A percentile compares a stretch with the other conserved stretches of the same genome.
phyloP scores from a whole-genome alignment of 2,888 invertebrate genomes.

The Caenorhabditis sp. region DNA sequence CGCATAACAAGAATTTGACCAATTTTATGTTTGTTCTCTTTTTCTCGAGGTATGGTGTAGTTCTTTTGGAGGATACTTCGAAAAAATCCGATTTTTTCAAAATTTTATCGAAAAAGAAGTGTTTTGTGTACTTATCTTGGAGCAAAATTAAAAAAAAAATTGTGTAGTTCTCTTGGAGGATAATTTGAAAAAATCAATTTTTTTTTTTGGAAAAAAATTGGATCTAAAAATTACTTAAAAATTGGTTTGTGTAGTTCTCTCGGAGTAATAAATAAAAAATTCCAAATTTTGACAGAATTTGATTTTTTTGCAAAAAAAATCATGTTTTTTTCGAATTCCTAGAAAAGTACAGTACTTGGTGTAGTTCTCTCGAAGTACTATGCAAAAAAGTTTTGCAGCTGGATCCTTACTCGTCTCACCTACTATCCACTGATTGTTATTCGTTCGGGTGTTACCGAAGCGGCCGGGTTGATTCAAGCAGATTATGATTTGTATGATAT shows the following conservation, averaged over 20 bases:
- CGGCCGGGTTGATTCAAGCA: slow-evolving; percentile 62
- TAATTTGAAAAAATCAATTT: not conserved
- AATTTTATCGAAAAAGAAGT: not conserved
- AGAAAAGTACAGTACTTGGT: no score
- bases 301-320: no score
- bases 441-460: slow-evolving; percentile 60
- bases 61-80: no score
- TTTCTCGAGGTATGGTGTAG: slow-evolving; percentile 42
- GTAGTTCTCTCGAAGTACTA: no score
- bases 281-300: no score
- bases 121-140: slow-evolving; percentile 14
- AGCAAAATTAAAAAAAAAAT: no score
- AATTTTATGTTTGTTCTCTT: slow-evolving; percentile 62
- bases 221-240: not conserved
- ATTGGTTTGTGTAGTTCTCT: not conserved
- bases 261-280: no score
- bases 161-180: no score
- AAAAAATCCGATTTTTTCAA: not conserved
- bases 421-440: slow-evolving; percentile 65
- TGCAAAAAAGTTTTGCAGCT: slow-evolving; percentile 39
- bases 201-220: not conserved
- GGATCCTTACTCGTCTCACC: slow-evolving; percentile 61
- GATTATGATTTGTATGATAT: slow-evolving; percentile 58
- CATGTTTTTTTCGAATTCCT: no score
- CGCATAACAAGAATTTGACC: slow-evolving; percentile 44